Evolutionary conservation across 2,888 invertebrate genomes (phyloP), one percentile per base, ranked within the genome.

Genomic region (Cerastis leucographa): DNA sequence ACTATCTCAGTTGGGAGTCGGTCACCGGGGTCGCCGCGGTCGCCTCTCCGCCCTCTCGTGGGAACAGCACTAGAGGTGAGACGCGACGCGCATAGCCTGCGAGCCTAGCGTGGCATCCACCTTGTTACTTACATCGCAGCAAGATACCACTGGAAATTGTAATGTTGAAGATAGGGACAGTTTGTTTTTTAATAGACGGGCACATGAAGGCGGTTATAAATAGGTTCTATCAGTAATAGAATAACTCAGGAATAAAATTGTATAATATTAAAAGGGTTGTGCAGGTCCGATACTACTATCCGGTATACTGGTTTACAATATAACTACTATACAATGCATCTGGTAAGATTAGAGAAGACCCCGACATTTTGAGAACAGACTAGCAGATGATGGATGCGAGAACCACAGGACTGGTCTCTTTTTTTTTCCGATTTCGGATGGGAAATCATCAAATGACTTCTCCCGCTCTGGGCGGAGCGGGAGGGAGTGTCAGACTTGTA

Each of bases 21-120:
- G 73, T 62, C 72, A 71, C 54, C 90, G 94, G 94, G 95, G 95
- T 95, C 95, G 92, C 77, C 76, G 90, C 93, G 94, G 94, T 94
- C 94, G 94, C 91, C 90, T 90, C 89, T 92, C 93, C 87, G 86
- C 87, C 87, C 86, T 85, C 87, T 88, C 91, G 92, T 91, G 92
- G 90, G 92, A 92, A 88, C 76, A 59, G 62, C 59, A 84, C 86
- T 84, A 89, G 88, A 84, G 78, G 76, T 75, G 79, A 78, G 71
- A 56, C 83, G 78, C 77, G 69, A 75, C 76, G 74, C 79, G 79
- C 51, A 78, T 83, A 82, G 56, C 72, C 74, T n/a, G 82, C 70
- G 56, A 83, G 42, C 69, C 42, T 35, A 17, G 64, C 22, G 29
- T 76, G 69, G 78, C 74, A 74, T 85, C 86, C 81, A 78, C 75